Conservation (phyloP, 2,888 invertebrate genomes). For the Rhodophaea formosa region DNA sequence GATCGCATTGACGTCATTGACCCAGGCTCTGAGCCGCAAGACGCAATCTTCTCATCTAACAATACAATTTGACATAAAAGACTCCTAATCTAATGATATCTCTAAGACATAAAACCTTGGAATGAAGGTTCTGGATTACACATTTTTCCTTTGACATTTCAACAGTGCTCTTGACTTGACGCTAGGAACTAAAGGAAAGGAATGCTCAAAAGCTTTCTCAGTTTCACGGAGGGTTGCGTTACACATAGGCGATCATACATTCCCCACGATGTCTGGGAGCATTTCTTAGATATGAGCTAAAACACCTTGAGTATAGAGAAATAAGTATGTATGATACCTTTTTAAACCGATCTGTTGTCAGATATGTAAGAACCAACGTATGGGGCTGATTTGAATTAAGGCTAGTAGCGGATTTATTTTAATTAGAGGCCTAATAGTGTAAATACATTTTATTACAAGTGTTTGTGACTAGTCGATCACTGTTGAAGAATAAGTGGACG, state of each 20-base stretch:
- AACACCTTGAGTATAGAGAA: no score
- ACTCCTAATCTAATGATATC: slow-evolving; percentile 9
- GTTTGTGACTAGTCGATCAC: no score
- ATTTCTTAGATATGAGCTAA: no score
- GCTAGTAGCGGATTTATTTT: no score
- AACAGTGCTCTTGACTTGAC: background rate
- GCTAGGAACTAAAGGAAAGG: background rate
- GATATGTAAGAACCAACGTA: no score
- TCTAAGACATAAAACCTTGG: background rate
- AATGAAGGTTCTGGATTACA: background rate
- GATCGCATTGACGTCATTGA: slow-evolving; percentile 49
- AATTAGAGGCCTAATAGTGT: no score
- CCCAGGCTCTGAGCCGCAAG: slow-evolving; percentile 40
- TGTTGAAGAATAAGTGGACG: no score
- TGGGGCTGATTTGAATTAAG: no score
- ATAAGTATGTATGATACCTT: no score
- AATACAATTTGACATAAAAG: slow-evolving; percentile 23
- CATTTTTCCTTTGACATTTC: background rate
- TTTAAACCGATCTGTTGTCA: no score
- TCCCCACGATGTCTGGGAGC: background rate
- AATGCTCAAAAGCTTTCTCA: background rate
- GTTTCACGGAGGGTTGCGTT: background rate
- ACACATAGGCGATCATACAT: background rate
- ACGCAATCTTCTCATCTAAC: slow-evolving; percentile 39
- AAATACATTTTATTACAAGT: no score